A percentile compares a stretch with the other conserved stretches of the same genome.
Evolutionary conservation across 2,797 vertebrate species (phyloP).

Genomic region (Danio aesculapii): DNA sequence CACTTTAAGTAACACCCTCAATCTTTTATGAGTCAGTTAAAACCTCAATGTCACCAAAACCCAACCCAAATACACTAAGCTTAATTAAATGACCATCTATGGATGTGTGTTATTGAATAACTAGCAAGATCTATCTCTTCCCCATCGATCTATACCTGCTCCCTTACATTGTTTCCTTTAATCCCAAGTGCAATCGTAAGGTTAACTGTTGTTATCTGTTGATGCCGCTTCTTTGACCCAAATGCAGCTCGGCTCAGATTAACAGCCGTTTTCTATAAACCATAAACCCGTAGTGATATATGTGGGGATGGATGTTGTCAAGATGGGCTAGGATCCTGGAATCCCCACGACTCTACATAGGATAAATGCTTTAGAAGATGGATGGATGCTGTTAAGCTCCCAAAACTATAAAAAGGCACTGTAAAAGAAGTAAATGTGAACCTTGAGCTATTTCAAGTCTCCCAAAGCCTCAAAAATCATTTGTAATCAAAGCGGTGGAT

Average conservation of each 20-base stretch:
- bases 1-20: background rate
- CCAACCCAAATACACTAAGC: background rate
- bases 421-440: background rate
- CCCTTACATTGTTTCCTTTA: slow-evolving; percentile 8
- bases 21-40: slow-evolving; percentile 1
- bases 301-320: background rate
- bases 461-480: background rate
- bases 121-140: background rate
- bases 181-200: slow-evolving; percentile 8
- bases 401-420: background rate
- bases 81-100: slow-evolving; percentile 13
- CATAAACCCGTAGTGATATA: background rate
- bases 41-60: slow-evolving; percentile 7
- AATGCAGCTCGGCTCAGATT: background rate
- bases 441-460: background rate
- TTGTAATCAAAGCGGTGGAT: background rate
- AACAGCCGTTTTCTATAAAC: background rate
- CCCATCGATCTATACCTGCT: background rate
- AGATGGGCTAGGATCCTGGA: background rate
- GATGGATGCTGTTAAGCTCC: background rate
- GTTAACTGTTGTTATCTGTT: slow-evolving; percentile 26
- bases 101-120: background rate
- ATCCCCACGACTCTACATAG: background rate
- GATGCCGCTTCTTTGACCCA: slow-evolving; percentile 12
- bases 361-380: background rate